Evolutionary conservation across 2,113 vertebrate genomes (phyloP).

Genomic region (Pollachius pollachius): DNA sequence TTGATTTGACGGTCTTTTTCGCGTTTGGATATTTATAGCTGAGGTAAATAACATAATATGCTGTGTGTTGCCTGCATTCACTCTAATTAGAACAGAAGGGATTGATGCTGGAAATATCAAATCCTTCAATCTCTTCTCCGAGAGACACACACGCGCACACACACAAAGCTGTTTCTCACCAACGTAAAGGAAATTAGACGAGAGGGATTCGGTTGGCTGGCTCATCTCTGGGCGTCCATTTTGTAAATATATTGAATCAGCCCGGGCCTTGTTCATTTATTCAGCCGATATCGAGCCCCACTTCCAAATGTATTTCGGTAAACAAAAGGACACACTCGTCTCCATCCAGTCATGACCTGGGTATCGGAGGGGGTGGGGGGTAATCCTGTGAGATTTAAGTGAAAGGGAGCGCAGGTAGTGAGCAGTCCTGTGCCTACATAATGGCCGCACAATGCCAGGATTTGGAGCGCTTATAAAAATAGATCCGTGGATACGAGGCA

Average conservation of each 20-base stretch:
- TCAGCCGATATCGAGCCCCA: no score
- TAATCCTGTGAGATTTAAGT: no score
- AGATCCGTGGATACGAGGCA: no score
- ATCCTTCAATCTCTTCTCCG: slow-evolving; percentile 34
- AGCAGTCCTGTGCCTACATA: no score
- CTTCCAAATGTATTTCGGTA: no score
- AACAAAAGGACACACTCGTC: no score
- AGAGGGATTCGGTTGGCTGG: slow-evolving; percentile 21
- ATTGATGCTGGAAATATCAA: slow-evolving; percentile 30
- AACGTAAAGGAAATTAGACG: slow-evolving; percentile 12
- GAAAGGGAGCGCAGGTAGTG: no score
- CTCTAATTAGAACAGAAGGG: slow-evolving; percentile 47
- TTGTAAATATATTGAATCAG: neutral
- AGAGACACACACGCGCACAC: slow-evolving; percentile 11
- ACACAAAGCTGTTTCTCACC: slow-evolving; percentile 21
- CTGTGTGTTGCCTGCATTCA: slow-evolving; percentile 28
- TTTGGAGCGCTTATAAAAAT: no score
- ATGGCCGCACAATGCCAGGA: no score
- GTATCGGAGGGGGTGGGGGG: no score
- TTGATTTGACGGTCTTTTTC: slow-evolving; percentile 20
- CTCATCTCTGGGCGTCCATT: slow-evolving; percentile 12
- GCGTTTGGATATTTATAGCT: slow-evolving; percentile 37
- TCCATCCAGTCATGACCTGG: no score
- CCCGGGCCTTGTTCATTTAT: no score
- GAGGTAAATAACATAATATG: slow-evolving; percentile 24